Evolutionary conservation across 2,888 invertebrate genomes (phyloP).

Genomic region (Cyrtodaria siliqua): DNA sequence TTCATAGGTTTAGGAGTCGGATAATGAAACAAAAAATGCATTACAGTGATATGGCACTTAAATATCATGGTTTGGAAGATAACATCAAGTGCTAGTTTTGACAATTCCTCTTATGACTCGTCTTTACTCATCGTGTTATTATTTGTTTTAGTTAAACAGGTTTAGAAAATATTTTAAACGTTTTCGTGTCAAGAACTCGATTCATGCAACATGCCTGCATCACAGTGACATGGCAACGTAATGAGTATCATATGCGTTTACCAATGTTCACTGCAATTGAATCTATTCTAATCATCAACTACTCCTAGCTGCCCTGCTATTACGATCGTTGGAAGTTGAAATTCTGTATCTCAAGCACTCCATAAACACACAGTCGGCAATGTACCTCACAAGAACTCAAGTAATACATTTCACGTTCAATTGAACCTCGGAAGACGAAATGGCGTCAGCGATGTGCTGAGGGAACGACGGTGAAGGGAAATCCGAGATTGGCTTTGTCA

Average conservation of each 20-base stretch:
- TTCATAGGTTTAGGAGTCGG: background rate
- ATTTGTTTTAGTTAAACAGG: too few species aligned
- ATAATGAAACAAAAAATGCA: slow-evolving; percentile 18
- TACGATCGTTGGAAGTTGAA: background rate
- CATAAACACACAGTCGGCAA: background rate
- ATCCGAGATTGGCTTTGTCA: slow-evolving; percentile 47
- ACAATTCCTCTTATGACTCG: slow-evolving; percentile 12
- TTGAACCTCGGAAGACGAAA: slow-evolving; percentile 38
- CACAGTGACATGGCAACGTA: background rate
- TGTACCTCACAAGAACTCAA: slow-evolving; percentile 23
- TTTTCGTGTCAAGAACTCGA: too few species aligned
- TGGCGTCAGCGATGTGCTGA: slow-evolving; percentile 36
- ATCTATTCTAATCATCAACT: background rate
- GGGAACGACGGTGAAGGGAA: slow-evolving; percentile 2
- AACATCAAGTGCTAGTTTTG: slow-evolving; percentile 16
- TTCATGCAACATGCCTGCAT: too few species aligned
- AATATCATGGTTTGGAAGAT: slow-evolving; percentile 1
- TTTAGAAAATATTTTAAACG: too few species aligned
- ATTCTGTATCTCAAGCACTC: background rate
- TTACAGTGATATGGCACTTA: slow-evolving; percentile 11
- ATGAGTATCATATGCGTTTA: background rate
- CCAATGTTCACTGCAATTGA: background rate
- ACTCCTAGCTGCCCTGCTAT: too few species aligned
- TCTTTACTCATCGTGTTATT: too few species aligned
- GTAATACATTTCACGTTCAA: slow-evolving; percentile 59